phyloP scores from a whole-genome alignment of 2,113 vertebrate species.

The Hystrix cristata region DNA sequence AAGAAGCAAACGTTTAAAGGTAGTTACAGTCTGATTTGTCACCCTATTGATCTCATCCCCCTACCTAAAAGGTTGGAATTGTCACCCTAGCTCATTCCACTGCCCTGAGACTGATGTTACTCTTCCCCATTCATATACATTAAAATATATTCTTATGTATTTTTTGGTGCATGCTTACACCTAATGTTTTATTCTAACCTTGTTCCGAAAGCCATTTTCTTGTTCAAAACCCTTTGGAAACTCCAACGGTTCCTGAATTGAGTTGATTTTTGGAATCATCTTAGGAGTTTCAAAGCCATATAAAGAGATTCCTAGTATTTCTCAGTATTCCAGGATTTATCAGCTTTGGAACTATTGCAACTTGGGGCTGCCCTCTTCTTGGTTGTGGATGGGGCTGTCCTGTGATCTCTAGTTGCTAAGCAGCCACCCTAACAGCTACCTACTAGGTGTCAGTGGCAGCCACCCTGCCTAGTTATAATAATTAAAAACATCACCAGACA shows the following conservation, averaged over 20 bases:
- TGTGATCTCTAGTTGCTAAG: fast-evolving
- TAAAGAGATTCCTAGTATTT: background rate
- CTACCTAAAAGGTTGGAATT: background rate
- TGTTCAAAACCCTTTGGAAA: background rate
- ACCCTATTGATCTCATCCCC: background rate
- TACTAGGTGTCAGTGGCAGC: background rate
- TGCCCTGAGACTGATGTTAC: background rate
- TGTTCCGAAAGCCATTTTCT: background rate
- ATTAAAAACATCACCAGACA: background rate
- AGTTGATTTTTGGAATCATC: background rate
- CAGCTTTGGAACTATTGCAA: background rate
- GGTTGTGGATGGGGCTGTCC: background rate
- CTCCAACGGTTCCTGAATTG: background rate
- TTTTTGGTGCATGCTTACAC: background rate
- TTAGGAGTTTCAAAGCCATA: background rate
- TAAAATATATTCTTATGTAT: background rate
- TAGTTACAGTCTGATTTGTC: background rate
- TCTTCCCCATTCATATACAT: background rate
- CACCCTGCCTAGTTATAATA: background rate
- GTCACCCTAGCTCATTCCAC: too few relatives aligned
- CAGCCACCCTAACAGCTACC: background rate
- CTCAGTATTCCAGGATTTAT: background rate
- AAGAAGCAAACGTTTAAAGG: background rate
- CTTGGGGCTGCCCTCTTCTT: background rate
- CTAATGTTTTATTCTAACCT: background rate